phyloP scores from a whole-genome alignment of 2,888 invertebrate species.

The Pyrochroa serraticornis region DNA sequence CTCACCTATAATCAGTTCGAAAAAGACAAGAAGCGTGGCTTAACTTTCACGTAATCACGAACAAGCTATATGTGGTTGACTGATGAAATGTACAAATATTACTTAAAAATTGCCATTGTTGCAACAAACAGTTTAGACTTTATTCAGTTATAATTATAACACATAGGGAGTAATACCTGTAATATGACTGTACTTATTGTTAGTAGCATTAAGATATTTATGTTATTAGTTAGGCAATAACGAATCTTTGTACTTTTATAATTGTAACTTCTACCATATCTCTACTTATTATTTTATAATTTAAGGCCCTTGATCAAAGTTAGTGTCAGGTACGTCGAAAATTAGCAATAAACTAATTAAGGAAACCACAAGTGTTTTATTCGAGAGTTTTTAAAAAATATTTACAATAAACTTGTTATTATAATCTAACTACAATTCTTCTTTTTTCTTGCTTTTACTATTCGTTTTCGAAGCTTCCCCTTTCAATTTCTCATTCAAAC shows the following conservation, averaged over 20 bases:
- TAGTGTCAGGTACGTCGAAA: constrained; percentile 14
- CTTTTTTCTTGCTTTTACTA: constrained; percentile 30
- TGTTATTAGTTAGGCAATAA: constrained; percentile 12
- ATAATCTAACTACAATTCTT: constrained; percentile 39
- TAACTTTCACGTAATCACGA: neutral
- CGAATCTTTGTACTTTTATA: constrained; percentile 27
- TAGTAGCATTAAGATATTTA: constrained; percentile 18
- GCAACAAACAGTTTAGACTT: constrained; percentile 7
- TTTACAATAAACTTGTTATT: constrained; percentile 1
- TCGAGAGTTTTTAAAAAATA: neutral
- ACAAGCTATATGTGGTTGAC: neutral
- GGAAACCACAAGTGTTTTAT: neutral
- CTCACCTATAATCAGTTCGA: too few species aligned
- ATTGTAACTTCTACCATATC: constrained; percentile 12
- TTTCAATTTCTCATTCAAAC: constrained; percentile 66
- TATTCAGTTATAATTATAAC: neutral
- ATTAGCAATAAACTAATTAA: constrained; percentile 18
- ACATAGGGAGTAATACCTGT: constrained; percentile 6
- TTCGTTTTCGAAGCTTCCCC: constrained; percentile 50
- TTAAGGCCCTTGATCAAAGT: constrained; percentile 10
- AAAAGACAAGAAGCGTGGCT: too few species aligned
- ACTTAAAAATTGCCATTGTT: constrained; percentile 17
- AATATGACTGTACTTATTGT: constrained; percentile 22
- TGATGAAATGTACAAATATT: constrained; percentile 12
- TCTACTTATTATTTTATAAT: constrained; percentile 2